Evolutionary conservation across 2,113 vertebrate species (phyloP).

Genomic region (Zosterops pallidus): DNA sequence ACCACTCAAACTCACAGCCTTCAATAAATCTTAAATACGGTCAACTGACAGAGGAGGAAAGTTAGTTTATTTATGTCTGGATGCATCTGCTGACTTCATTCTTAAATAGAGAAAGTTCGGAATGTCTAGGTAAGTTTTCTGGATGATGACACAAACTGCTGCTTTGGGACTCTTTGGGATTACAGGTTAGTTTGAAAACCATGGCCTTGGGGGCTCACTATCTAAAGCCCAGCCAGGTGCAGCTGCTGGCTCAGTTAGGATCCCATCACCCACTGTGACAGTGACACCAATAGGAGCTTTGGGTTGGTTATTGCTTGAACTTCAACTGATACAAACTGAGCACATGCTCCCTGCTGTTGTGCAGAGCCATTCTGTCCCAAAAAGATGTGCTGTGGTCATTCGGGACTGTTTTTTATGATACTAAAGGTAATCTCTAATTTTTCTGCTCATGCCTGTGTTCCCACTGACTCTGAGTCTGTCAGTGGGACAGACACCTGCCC

Average conservation of each 20-base stretch:
- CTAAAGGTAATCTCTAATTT: neutral
- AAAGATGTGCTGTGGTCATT: neutral
- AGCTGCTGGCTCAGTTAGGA: neutral
- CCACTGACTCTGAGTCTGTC: neutral
- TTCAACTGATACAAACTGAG: neutral
- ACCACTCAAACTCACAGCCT: neutral
- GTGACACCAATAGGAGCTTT: neutral
- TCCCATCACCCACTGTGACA: neutral
- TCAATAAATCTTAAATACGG: neutral
- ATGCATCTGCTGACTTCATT: neutral
- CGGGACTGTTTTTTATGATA: neutral
- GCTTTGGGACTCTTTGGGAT: neutral
- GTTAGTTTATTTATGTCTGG: neutral
- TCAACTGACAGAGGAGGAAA: neutral
- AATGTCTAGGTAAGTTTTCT: neutral
- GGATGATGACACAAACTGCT: neutral
- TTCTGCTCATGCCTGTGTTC: neutral
- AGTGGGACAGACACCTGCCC: neutral
- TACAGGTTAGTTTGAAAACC: neutral
- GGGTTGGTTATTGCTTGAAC: neutral
- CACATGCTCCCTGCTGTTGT: neutral
- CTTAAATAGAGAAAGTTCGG: neutral
- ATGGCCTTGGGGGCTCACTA: neutral
- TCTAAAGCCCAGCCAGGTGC: neutral
- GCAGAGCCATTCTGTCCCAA: neutral